Base-by-base conservation (phyloP, 2,797 vertebrate genomes). In the Anguilla anguilla region DNA sequence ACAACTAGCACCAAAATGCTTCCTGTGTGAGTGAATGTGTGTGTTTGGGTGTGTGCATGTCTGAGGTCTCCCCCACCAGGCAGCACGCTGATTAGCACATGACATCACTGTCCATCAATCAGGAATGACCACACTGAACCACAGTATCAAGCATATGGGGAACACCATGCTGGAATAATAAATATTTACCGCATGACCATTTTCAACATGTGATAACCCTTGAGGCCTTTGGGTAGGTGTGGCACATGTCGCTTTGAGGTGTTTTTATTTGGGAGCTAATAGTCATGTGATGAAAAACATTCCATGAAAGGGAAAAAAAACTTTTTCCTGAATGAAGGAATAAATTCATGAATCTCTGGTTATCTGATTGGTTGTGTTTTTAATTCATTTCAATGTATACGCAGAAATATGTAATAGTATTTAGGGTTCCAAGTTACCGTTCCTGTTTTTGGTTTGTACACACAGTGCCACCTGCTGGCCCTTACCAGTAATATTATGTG, bases 51-150 rank as follows among this genome's bases (percentile, higher is more conserved):
- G 69, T 39, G 69, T 35, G 28, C 9, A 5, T 17, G 31, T 77
- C 28, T 77, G 15, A 43, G 74, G 6, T 43, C 74, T 39, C 74
- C 74, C 39, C 74, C 74, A 79, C 28, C 74, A 79, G 31, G 74
- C 31, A 43, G 74, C 13, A 79, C 43, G 74, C 39, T 46, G 74
- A 19, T 39, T 43, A 35, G 15, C 74, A 79, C 15, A 43, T 79
- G 74, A 79, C 74, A 79, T 79, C 74, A 79, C 35, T 43, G 39
- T 79, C 39, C 35, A 79, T 15, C 39, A 79, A 79, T 79, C 74
- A 79, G 74, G 39, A 22, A 79, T 35, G 15, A 39, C 74, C 39
- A 39, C 13, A 19, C 74, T 79, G 74, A 43, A 17, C 39, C 74
- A 39, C 15, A 79, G 74, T 35, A 79, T 79, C 3, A 79, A 22